phyloP scores from a whole-genome alignment of 2,888 invertebrate species.

The Camptogramma bilineatum region DNA sequence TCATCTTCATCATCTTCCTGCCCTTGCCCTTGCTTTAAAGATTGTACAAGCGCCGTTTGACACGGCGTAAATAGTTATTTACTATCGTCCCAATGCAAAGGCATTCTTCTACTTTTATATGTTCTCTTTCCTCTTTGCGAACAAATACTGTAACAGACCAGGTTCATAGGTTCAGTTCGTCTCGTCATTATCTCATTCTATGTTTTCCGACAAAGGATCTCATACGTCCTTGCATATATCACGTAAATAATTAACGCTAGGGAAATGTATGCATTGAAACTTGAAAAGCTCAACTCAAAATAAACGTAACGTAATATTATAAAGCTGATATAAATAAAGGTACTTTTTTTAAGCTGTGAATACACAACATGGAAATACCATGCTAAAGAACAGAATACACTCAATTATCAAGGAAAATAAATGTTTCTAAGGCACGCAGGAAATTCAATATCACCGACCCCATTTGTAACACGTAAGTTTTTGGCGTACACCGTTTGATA shows the following conservation, averaged over 20 bases:
- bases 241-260: neutral
- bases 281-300: neutral
- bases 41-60: neutral
- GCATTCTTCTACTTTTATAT: no score
- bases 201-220: no score
- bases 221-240: no score
- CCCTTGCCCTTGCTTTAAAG: neutral
- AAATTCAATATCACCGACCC: slow-evolving; percentile 4
- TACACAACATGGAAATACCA: neutral
- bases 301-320: neutral
- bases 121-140: no score
- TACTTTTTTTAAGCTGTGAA: neutral
- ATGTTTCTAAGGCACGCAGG: slow-evolving; percentile 5
- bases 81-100: no score
- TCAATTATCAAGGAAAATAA: slow-evolving; percentile 6
- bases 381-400: neutral
- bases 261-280: no score
- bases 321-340: neutral
- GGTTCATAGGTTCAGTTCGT: no score
- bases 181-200: no score
- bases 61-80: neutral
- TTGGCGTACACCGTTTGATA: neutral
- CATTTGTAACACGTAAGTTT: neutral
- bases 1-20: neutral
- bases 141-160: no score